These are phyloP conservation scores for Drosophila jambulina DNA, from an alignment of 1,140 invertebrate genomes.

Conservation along the genomic window DNA sequence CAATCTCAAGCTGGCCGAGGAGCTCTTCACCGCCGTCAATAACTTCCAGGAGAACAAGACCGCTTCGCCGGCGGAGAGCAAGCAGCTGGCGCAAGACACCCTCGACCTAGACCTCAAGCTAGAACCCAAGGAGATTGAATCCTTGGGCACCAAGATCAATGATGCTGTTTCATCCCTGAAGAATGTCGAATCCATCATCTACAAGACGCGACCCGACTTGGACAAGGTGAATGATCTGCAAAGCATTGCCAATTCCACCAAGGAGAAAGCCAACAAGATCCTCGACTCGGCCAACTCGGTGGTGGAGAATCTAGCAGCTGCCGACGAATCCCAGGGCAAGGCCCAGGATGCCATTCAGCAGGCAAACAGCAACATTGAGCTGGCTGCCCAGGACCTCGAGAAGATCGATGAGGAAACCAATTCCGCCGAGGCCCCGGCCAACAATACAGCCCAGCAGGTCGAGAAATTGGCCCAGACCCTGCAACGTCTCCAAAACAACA, in stretches of 20 bases:
- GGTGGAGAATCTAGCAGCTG: slow-evolving; percentile 88
- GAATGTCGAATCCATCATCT: slow-evolving; percentile 95
- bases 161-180: slow-evolving; percentile 93
- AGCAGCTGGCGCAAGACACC: slow-evolving; percentile 91
- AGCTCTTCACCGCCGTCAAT: slow-evolving; percentile 89
- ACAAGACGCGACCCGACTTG: slow-evolving; percentile 93
- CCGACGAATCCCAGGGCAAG: slow-evolving; percentile 90
- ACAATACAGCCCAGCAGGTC: slow-evolving; percentile 90
- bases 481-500: slow-evolving; percentile 90
- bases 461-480: slow-evolving; percentile 88
- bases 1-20: slow-evolving; percentile 86
- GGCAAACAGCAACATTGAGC: slow-evolving; percentile 91
- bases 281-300: slow-evolving; percentile 87
- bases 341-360: slow-evolving; percentile 92
- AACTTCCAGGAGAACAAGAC: slow-evolving; percentile 91
- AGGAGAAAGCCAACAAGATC: slow-evolving; percentile 87
- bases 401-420: slow-evolving; percentile 89
- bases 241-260: slow-evolving; percentile 90
- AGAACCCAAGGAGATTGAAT: slow-evolving; percentile 93
- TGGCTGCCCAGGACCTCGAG: slow-evolving; percentile 91
- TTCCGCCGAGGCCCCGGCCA: slow-evolving; percentile 90
- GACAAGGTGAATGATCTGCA: slow-evolving; percentile 91
- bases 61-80: slow-evolving; percentile 93
- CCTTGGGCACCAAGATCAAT: slow-evolving; percentile 93
- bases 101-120: slow-evolving; percentile 88